These are phyloP conservation scores for Homarus americanus DNA, from an alignment of 1,140 invertebrate species.

Conservation along the genomic window DNA sequence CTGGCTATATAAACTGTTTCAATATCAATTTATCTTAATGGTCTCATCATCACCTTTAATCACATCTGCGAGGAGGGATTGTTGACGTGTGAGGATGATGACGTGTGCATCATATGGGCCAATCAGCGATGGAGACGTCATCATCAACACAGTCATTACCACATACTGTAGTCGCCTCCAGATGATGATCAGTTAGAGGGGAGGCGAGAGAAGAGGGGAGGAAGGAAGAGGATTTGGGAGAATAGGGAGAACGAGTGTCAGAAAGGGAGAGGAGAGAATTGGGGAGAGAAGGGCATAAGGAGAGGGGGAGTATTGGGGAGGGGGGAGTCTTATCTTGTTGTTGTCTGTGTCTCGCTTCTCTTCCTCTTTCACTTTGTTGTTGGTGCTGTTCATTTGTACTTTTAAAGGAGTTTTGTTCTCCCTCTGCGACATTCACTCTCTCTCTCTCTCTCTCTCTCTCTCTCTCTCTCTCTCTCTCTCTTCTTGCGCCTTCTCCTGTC, in stretches of 20 bases:
- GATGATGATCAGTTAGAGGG: too few relatives aligned
- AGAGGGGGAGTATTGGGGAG: not conserved
- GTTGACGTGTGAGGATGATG: too few relatives aligned
- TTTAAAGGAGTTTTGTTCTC: not conserved
- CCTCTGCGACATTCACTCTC: not conserved
- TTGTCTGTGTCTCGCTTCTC: conserved; percentile 8
- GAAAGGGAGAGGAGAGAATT: conserved; percentile 20
- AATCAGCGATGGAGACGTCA: too few relatives aligned
- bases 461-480: conserved; percentile 26
- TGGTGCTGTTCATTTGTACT: not conserved
- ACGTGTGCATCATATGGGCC: too few relatives aligned
- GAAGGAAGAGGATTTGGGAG: conserved; percentile 24
- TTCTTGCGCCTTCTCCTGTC: too few relatives aligned
- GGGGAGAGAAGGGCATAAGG: conserved; percentile 9
- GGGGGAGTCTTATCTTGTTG: not conserved
- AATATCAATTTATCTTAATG: too few relatives aligned
- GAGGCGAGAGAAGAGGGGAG: too few relatives aligned
- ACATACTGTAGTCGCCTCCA: too few relatives aligned
- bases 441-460: not conserved
- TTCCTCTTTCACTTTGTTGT: not conserved
- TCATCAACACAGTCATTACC: too few relatives aligned
- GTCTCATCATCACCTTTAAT: too few relatives aligned
- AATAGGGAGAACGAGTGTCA: conserved; percentile 27
- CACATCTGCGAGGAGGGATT: too few relatives aligned
- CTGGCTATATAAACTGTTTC: too few relatives aligned